Base-by-base conservation (phyloP, 2,888 invertebrate species). In the Balanococcus diminutus region DNA sequence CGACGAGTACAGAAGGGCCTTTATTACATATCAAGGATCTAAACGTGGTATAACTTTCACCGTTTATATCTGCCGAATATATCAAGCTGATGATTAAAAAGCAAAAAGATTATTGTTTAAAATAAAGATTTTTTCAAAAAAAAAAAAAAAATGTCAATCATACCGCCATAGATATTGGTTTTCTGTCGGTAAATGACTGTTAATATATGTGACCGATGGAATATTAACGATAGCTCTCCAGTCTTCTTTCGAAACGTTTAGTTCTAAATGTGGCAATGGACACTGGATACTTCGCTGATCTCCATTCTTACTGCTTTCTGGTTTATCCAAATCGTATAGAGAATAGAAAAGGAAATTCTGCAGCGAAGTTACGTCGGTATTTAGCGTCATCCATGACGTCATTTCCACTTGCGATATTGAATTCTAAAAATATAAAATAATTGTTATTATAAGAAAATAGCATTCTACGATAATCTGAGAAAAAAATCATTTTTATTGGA, bases 31-130 rank as follows among this genome's bases (percentile, higher is more conserved):
- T 94, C 84, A 95, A 93, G 84, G 95, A 94, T 92, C 89, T 22
- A 89, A 89, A 87, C 92, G 94, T 32, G 2, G 96, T 94, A 90
- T 96, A 98, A 86, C 96, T 96, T 91, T 97, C 96, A 0, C 98
- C 98, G 89, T 97, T 96, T 86, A 95, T 93, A 89, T 94, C 93
- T 19, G 95, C 95, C 8, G 96, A 96, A 91, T 96, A 97, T 2
- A 97, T 91, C 89, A 96, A 95, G 25, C 86, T 86, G 22, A 25
- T 39, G 72, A 32, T 82, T 51, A 31, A 82, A 82, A 31, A 82
- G 19, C 9, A 56, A 56, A 19, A 81, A n/a, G 46, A 82, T 46
- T n/a, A 51, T 22, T 56, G n/a, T 8, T 9, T 0, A 16, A 4
- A 79, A 79, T 22, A n/a, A 75, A 36, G 36, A n/a, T n/a, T n/a